Base-by-base conservation (phyloP, 2,113 vertebrate genomes). In the Carlito syrichta region DNA sequence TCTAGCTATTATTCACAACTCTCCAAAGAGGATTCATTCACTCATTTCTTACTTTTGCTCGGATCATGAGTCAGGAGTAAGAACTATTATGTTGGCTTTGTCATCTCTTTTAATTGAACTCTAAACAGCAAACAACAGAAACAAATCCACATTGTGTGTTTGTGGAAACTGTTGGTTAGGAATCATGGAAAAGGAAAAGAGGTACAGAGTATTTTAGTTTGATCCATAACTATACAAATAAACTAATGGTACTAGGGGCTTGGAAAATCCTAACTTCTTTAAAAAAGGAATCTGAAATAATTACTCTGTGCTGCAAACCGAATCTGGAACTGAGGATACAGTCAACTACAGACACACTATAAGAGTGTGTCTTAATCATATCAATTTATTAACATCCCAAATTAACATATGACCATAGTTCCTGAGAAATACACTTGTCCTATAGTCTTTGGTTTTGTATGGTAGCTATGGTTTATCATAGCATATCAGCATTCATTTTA, bases 401-500 rank as follows among this genome's bases (percentile, higher is more conserved):
- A 76, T 32, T 5, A 38, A 86, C 14, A 48, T 0, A 69, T 48
- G 35, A 40, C 23, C 16, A 7, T 62, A 63, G 16, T 7, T 38
- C 71, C 86, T 66, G 35, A 97, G 87, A 62, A 84, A 85, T 25
- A 87, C 0, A 69, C 12, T 78, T 13, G 71, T 74, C 13, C 1
- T 32, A 83, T 0, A 35, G 54, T 40, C 78, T 71, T 71, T 94
- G 38, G 22, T 54, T 69, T 56, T 43, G 17, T 92, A 27, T 6
- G 43, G 11, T 40, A 52, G n/a, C 3, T 91, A 17, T 82, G 45
- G 87, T 94, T 97, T 30, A 84, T 95, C 48, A 60, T 1, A 40
- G 30, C 20, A 3, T 58, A 66, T 52, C 76, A 77, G 83, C 84
- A 71, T 23, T 95, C 81, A 93, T 97, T 97, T 97, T 95, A 91